Conservation (phyloP, 1,140 invertebrate species). For the Cherax destructor region DNA sequence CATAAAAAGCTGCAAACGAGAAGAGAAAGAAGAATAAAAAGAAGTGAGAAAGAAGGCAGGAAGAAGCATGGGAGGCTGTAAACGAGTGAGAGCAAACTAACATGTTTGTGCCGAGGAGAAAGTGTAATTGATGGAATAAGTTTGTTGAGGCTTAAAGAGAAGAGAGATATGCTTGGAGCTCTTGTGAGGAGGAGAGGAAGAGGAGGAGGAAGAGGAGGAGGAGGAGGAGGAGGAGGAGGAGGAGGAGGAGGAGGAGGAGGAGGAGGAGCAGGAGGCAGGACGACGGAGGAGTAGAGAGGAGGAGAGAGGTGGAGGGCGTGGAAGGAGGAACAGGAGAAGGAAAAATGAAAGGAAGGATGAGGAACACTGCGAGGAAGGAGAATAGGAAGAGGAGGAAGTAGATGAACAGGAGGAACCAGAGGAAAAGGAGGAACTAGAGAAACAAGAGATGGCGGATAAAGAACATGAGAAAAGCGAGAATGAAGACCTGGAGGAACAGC, state of each 20-base stretch:
- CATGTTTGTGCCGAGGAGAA: no score
- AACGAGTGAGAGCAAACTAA: no score
- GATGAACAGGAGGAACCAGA: no score
- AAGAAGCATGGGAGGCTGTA: no score
- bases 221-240: background rate
- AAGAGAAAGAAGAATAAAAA: background rate
- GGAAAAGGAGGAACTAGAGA: no score
- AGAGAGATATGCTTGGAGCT: background rate
- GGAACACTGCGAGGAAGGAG: no score
- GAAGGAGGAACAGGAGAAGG: background rate
- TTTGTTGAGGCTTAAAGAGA: background rate
- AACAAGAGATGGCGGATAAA: no score
- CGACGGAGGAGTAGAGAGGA: background rate
- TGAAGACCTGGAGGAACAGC: no score
- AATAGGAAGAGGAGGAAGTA: background rate
- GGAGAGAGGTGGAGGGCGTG: background rate
- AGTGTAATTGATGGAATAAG: background rate
- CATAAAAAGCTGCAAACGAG: background rate
- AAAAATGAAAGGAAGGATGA: background rate
- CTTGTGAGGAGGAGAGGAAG: background rate
- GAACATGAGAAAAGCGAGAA: no score
- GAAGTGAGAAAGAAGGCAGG: no score
- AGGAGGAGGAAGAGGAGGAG: slow-evolving; percentile 1
- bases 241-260: slow-evolving; percentile 8
- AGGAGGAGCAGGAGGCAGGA: background rate